Percentiles rank a stretch among this genome's conserved stretches.
These are phyloP conservation scores for Nansenia antarctica DNA, from an alignment of 2,113 vertebrate species.

Conservation along the genomic window DNA sequence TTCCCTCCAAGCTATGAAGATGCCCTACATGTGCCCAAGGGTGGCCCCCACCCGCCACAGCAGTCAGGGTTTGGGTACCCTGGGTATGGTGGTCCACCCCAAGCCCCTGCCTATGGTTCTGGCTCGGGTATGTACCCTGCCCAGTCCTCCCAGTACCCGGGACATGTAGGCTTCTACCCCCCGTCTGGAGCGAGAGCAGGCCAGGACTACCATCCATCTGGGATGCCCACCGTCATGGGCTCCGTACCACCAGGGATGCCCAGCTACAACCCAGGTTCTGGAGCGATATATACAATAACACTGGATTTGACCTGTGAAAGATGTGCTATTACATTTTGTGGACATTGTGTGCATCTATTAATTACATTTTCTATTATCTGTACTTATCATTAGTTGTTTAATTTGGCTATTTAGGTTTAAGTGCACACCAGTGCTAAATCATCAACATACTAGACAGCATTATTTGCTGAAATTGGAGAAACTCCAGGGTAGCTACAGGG, in stretches of 20 bases:
- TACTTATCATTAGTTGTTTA: neutral
- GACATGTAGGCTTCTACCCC: conserved; percentile 43
- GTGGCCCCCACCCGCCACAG: conserved; percentile 41
- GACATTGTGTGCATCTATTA: neutral
- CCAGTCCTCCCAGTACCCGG: conserved; percentile 46
- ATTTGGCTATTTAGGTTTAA: neutral
- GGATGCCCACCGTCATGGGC: conserved; percentile 65
- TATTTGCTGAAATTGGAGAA: too few relatives aligned
- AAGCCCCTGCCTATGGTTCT: conserved; percentile 60
- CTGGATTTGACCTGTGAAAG: too few relatives aligned
- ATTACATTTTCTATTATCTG: neutral
- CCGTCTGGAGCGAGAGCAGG: conserved; percentile 45
- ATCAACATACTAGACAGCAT: too few relatives aligned
- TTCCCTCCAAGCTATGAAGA: conserved; percentile 73
- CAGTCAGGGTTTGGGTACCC: conserved; percentile 27
- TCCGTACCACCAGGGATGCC: conserved; percentile 73
- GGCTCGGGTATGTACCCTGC: conserved; percentile 54
- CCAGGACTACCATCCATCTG: conserved; percentile 55
- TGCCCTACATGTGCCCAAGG: conserved; percentile 47
- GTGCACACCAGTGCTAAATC: too few relatives aligned
- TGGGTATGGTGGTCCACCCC: conserved; percentile 26
- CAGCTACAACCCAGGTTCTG: conserved; percentile 53
- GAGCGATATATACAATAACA: neutral
- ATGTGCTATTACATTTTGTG: neutral
- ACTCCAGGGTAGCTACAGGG: too few relatives aligned